Percentiles rank a stretch among this genome's conserved stretches.
Evolutionary conservation across 2,797 vertebrate genomes (phyloP).

Genomic region (Hylomyscus alleni): DNA sequence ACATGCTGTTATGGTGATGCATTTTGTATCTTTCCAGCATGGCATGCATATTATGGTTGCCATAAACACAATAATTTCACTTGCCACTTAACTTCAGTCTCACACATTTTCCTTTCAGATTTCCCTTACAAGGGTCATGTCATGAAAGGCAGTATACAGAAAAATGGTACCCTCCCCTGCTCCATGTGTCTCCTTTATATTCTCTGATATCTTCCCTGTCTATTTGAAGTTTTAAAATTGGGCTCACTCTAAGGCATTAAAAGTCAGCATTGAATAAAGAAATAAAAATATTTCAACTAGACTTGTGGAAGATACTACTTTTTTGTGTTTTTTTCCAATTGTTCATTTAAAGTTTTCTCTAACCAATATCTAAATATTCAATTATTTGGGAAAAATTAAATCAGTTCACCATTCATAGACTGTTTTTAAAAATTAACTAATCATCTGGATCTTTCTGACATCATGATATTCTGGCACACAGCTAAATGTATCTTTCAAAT

Average conservation of each 20-base stretch:
- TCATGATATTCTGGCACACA: neutral
- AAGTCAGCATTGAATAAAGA: slow-evolving; percentile 54
- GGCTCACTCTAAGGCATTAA: slow-evolving; percentile 58
- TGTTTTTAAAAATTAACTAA: neutral
- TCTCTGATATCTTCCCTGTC: slow-evolving; percentile 67
- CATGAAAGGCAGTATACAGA: slow-evolving; percentile 51
- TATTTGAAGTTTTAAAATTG: slow-evolving; percentile 70
- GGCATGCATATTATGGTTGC: slow-evolving; percentile 70
- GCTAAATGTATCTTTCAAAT: slow-evolving; percentile 53
- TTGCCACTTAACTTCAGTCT: slow-evolving; percentile 74
- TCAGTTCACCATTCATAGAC: neutral
- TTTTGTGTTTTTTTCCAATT: slow-evolving; percentile 47
- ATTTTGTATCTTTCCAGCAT: slow-evolving; percentile 75
- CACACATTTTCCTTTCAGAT: slow-evolving; percentile 65
- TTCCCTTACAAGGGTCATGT: slow-evolving; percentile 55
- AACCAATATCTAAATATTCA: slow-evolving; percentile 43
- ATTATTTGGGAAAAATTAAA: slow-evolving; percentile 13
- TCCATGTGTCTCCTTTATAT: slow-evolving; percentile 63
- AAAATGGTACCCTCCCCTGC: slow-evolving; percentile 46
- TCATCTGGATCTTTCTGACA: slow-evolving; percentile 3
- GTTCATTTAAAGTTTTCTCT: slow-evolving; percentile 17
- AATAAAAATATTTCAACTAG: slow-evolving; percentile 58
- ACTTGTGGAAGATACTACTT: slow-evolving; percentile 35
- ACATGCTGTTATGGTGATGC: slow-evolving; percentile 69
- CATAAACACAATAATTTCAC: slow-evolving; percentile 79